Base-by-base conservation (phyloP, 2,888 invertebrate species). In the Hoplodrina ambigua region DNA sequence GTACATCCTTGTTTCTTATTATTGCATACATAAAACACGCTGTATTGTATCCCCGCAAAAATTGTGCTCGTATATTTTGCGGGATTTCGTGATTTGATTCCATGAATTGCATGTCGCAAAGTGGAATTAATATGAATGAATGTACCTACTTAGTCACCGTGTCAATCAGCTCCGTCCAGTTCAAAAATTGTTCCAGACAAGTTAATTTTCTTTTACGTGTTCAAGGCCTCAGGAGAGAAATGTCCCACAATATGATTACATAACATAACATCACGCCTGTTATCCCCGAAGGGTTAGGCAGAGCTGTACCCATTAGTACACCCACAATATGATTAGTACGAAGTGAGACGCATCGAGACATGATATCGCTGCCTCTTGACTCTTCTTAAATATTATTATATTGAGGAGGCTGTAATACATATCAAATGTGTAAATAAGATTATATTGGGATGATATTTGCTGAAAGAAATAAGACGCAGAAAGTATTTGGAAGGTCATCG, bases 361-460 rank as follows among this genome's bases (percentile, higher is more conserved):
- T 33, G 53, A 62, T 37, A 20, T 19, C n/a, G 13, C 33, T 37
- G 33, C n/a, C 25, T 37, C 37, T 46, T 65, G 50, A 57, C 19
- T 57, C 15, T 6, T n/a, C n/a, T 4, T n/a, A 25, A 55, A 72
- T 44, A 53, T 46, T 17, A 46, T 46, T 17, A 46, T 46, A 46
- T 17, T 53, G 46, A 11, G n/a, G 15, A 25, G 15, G 15, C n/a
- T 53, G 37, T 41, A 46, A 41, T 53, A 46, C 17, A 46, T 46
- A 53, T 10, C 4, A 74, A 50, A 64, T 57, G 19, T 53, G 57
- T 75, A 53, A 67, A 41, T 75, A 54, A 53, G n/a, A 53, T 37
- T 49, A 53, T n/a, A 37, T 57, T 57, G 4, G n/a, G 20, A 58
- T 41, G 11, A 30, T 20, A 57, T 67, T 58, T 25, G 41, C 33